Base-by-base conservation (phyloP, 2,113 vertebrate species). In the Anguilla japonica region DNA sequence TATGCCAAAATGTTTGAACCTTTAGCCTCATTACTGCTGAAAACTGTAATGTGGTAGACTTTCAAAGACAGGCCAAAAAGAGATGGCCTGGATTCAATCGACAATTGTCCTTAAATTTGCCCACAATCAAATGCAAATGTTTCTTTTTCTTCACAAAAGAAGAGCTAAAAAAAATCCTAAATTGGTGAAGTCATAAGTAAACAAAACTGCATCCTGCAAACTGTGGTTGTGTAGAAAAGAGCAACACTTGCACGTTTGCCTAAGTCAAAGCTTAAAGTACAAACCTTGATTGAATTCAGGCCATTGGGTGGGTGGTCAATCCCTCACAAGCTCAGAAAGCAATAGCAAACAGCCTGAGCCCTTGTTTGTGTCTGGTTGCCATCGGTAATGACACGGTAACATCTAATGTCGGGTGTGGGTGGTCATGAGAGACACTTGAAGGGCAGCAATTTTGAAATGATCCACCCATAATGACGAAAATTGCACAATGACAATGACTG, bases 341-440 rank as follows among this genome's bases (percentile, higher is more conserved):
- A 75, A 34, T 34, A 34, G 0, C 18, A 46, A 56, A 34, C 84
- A 0, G n/a, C 75, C n/a, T 78, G 39, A 83, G 67, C 29, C 15
- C 11, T 87, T 82, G 84, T 86, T 89, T 88, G 88, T 84, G 81
- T 88, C 83, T 84, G 50, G 46, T 78, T 83, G 83, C 57, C 85
- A 57, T 41, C 71, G 79, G 46, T 85, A 81, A 89, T 86, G 86
- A 86, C 83, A 83, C 29, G 79, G 82, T 82, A 85, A 81, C 29
- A 60, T 85, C 71, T 26, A 41, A 67, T 53, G 60, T 79, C 71
- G 63, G 87, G 71, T 83, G 86, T 60, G 82, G 46, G 50, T 57
- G 82, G 82, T 83, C 82, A 57, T 81, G 84, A 75, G 75, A 86
- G 87, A 78, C 79, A 79, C 87, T 85, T 18, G 39, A 18, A 57